Conservation (phyloP, 1,140 invertebrate genomes). For the Probaryconus sp. region DNA sequence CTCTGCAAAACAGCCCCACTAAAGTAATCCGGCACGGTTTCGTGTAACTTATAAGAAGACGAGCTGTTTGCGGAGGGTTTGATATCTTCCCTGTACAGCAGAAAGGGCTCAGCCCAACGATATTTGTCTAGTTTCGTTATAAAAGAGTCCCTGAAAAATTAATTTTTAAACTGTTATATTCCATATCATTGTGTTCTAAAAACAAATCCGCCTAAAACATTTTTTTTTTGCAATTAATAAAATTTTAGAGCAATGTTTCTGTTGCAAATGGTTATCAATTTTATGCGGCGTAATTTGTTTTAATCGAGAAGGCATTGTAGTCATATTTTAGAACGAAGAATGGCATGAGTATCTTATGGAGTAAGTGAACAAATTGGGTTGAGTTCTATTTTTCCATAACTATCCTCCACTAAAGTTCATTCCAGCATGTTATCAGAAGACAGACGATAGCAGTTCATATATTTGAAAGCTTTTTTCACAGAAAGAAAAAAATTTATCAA, state of each 20-base stretch:
- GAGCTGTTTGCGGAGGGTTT: conserved; percentile 71
- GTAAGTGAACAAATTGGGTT: conserved; percentile 12
- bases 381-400: conserved; percentile 12
- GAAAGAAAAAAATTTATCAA: conserved; percentile 22
- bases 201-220: too few relatives aligned
- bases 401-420: conserved; percentile 5
- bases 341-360: too few relatives aligned
- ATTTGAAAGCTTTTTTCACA: background rate
- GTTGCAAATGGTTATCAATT: too few relatives aligned
- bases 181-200: background rate
- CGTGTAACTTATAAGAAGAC: conserved; percentile 83
- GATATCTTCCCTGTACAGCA: conserved; percentile 81
- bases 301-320: too few relatives aligned
- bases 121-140: conserved; percentile 89
- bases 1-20: conserved; percentile 89
- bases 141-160: conserved; percentile 85
- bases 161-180: background rate
- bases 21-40: conserved; percentile 90
- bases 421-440: conserved; percentile 12
- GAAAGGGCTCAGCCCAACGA: conserved; percentile 88
- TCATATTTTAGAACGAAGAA: too few relatives aligned
- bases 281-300: too few relatives aligned
- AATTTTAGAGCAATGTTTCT: too few relatives aligned
- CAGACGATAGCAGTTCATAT: conserved; percentile 3
- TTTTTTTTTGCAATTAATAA: too few relatives aligned